A percentile compares a stretch with the other conserved stretches of the same genome.
These are phyloP conservation scores for Pristionchus exspectatus DNA, from an alignment of 2,888 invertebrate genomes.

Conservation along the genomic window DNA sequence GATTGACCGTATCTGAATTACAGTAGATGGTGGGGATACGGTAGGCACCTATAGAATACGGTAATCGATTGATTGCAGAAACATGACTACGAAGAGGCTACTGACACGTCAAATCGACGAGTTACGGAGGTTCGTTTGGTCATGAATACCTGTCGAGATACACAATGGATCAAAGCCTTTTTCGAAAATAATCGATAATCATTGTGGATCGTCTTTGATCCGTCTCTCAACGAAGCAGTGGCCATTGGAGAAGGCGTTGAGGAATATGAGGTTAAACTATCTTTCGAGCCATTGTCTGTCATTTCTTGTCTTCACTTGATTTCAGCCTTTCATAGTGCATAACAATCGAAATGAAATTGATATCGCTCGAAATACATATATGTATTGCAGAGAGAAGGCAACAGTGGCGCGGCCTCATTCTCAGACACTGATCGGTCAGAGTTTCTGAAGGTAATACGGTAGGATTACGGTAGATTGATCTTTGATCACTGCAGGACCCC, in stretches of 20 bases:
- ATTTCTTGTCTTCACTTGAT: too few relatives aligned
- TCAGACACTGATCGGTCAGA: conserved; percentile 30
- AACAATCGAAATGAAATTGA: too few relatives aligned
- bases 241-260: conserved; percentile 30
- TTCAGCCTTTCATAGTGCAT: too few relatives aligned
- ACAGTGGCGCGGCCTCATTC: background rate
- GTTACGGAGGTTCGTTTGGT: background rate
- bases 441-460: conserved; percentile 13
- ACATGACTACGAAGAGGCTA: conserved; percentile 2
- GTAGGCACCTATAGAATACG: background rate
- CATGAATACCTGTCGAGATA: background rate
- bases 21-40: too few relatives aligned
- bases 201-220: conserved; percentile 16
- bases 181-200: background rate
- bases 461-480: background rate
- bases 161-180: too few relatives aligned
- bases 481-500: background rate
- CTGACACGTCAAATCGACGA: background rate
- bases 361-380: background rate
- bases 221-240: background rate
- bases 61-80: background rate
- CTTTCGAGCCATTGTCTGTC: background rate
- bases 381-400: background rate
- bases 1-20: background rate
- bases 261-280: conserved; percentile 12